Evolutionary conservation across 2,888 invertebrate genomes (phyloP).

Genomic region (Prostheceraeus crozeri): DNA sequence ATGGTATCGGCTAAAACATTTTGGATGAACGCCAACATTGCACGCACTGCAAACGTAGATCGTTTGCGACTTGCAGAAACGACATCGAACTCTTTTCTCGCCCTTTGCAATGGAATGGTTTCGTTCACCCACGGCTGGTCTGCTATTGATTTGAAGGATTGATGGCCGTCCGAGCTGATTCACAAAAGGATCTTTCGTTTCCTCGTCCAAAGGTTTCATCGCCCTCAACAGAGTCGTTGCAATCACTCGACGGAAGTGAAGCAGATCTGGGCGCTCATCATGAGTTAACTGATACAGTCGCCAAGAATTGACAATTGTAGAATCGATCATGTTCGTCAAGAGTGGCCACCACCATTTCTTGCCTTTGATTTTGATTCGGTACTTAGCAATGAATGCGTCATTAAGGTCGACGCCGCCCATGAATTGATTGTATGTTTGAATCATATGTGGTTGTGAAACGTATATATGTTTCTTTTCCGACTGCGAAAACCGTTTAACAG

Average conservation of each 20-base stretch:
- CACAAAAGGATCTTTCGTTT: neutral
- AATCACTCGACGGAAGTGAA: neutral
- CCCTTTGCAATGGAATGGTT: conserved; percentile 5
- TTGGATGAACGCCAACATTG: conserved; percentile 13
- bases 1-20: too few relatives aligned
- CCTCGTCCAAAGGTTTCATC: neutral
- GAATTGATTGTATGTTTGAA: neutral
- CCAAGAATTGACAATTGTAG: neutral
- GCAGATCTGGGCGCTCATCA: neutral
- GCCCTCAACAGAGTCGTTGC: neutral
- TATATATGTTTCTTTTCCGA: too few relatives aligned
- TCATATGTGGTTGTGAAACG: neutral
- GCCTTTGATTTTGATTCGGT: neutral
- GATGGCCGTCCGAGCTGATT: conserved; percentile 2
- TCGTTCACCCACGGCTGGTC: neutral
- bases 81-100: neutral
- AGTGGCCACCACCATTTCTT: conserved; percentile 22
- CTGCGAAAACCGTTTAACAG: conserved; percentile 23
- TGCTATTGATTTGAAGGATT: neutral
- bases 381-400: neutral
- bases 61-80: conserved; percentile 15
- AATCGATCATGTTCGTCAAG: neutral
- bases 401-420: conserved; percentile 3
- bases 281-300: neutral
- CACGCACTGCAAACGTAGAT: neutral